phyloP scores from a whole-genome alignment of 1,140 invertebrate species.

The Lethocerus indicus region DNA sequence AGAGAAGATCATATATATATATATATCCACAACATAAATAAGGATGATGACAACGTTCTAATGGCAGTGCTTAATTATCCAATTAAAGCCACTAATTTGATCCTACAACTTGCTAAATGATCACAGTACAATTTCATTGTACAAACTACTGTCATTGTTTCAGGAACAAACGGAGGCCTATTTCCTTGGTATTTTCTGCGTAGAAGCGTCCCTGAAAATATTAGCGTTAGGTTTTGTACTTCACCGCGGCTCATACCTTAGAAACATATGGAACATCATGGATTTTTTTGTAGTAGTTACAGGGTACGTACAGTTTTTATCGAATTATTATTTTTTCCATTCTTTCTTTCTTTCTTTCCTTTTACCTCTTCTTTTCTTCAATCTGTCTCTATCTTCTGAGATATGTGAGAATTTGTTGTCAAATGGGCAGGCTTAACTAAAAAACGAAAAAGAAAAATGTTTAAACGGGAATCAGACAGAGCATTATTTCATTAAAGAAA shows the following conservation, averaged over 20 bases:
- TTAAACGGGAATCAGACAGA: too few species aligned
- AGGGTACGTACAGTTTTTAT: constrained; percentile 61
- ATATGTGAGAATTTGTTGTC: not conserved
- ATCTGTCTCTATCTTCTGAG: constrained; percentile 1
- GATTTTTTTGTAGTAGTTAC: constrained; percentile 99
- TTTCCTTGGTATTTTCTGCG: constrained; percentile 99
- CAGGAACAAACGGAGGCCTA: constrained; percentile 98
- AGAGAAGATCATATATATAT: too few species aligned
- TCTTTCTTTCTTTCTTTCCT: constrained; percentile 5
- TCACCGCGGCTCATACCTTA: constrained; percentile 96
- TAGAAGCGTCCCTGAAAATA: constrained; percentile 99
- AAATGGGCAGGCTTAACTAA: too few species aligned
- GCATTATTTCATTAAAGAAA: too few species aligned
- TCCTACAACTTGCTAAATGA: too few species aligned
- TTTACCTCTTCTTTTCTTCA: not conserved
- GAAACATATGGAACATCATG: constrained; percentile 99
- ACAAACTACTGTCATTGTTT: constrained; percentile 25
- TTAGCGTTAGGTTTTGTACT: constrained; percentile 98
- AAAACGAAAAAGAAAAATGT: too few species aligned
- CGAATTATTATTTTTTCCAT: constrained; percentile 9
- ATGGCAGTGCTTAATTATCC: too few species aligned
- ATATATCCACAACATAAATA: too few species aligned
- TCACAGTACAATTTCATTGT: not conserved
- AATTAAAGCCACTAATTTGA: too few species aligned
- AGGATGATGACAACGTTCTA: too few species aligned